Evolutionary conservation across 2,888 invertebrate species (phyloP), one percentile per base, ranked within the genome.

Genomic region (Cremastinae sp.): DNA sequence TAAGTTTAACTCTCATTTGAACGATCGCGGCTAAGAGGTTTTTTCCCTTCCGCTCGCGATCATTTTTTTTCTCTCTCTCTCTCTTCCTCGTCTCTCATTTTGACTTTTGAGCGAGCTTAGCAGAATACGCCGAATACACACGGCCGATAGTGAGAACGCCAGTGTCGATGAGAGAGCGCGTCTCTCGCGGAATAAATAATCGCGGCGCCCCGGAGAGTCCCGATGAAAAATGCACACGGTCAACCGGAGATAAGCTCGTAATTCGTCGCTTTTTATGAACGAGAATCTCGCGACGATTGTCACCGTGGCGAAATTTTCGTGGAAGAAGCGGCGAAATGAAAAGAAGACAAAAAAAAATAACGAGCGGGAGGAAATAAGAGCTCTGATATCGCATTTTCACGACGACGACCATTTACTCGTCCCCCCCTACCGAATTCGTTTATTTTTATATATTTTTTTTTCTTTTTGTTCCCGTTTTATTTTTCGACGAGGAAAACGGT

Each of bases 221-320:
- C 58, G 62, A 74, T 64, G 64, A 58, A 69, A 69, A 58, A 28
- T 70, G 58, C 58, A 7, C 43, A 70, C 28, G 59, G 45, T 65
- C 71, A 71, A 53, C 65, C 28, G 54, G 58, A 47, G 59, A 59
- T 54, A 54, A 65, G 53, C 65, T 66, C 34, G 41, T 68, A 43
- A 74, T n/a, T 69, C 47, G 74, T 43, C 51, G 54, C 36, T n/a
- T n/a, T n/a, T n/a, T n/a, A n/a, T n/a, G n/a, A n/a, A n/a, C 4
- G n/a, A 45, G 41, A 58, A 41, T n/a, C 56, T 22, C 62, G 38
- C 47, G 22, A 14, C 18, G 45, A 41, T 36, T 20, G 47, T n/a
- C 43, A 9, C n/a, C 34, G 62, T 34, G 18, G 16, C 38, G 64
- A 56, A 62, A n/a, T n/a, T 56, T 56, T 45, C 45, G 54, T 43